These are phyloP conservation scores for Nipponia nippon DNA, from an alignment of 2,113 vertebrate species.

Conservation along the genomic window DNA sequence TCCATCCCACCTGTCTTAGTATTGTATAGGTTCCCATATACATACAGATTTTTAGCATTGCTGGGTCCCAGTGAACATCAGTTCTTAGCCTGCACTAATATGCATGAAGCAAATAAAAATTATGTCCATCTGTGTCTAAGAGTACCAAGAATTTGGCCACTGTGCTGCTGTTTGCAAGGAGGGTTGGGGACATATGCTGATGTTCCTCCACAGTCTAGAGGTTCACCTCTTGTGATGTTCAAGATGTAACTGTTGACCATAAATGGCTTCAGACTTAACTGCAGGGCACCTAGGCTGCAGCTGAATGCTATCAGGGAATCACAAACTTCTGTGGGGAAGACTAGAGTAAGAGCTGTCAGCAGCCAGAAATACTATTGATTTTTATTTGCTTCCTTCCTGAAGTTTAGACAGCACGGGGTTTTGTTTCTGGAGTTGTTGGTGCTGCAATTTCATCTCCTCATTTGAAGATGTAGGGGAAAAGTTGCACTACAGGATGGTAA, in stretches of 20 bases:
- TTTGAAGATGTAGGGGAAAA: not conserved
- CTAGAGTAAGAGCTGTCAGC: not conserved
- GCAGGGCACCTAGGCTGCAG: not conserved
- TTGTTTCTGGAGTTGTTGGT: not conserved
- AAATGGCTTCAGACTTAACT: not conserved
- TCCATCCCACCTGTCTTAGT: not conserved
- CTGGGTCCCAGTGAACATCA: not conserved
- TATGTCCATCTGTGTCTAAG: not conserved
- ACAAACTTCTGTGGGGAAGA: not conserved
- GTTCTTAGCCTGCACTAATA: not conserved
- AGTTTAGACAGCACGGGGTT: not conserved
- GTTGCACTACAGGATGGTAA: not conserved
- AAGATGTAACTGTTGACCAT: not conserved
- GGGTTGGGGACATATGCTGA: not conserved
- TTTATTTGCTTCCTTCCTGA: not conserved
- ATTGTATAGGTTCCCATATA: not conserved
- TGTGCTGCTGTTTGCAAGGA: not conserved
- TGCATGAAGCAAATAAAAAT: not conserved
- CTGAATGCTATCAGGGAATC: too few species aligned
- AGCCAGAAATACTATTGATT: not conserved
- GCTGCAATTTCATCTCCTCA: not conserved
- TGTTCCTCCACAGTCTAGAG: too few species aligned
- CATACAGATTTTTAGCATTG: not conserved
- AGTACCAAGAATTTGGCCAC: not conserved
- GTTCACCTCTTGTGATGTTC: not conserved